Evolutionary conservation across 2,888 invertebrate genomes (phyloP).

Genomic region (Nephrotoma flavescens): DNA sequence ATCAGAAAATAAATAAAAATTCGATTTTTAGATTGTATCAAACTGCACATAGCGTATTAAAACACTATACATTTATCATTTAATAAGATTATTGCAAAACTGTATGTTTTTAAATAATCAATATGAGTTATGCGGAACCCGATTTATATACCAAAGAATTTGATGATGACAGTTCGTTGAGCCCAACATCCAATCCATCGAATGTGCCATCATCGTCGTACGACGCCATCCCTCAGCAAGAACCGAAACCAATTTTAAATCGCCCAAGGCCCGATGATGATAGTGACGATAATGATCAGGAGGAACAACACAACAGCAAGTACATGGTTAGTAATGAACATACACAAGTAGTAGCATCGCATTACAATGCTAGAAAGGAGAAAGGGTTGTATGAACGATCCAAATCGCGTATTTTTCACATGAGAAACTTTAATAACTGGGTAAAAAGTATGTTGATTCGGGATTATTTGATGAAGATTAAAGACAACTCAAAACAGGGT

Average conservation of each 20-base stretch:
- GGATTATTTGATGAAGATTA: constrained; percentile 55
- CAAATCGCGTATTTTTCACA: constrained; percentile 79
- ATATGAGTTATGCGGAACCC: neutral
- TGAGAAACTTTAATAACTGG: constrained; percentile 99
- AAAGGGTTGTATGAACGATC: constrained; percentile 64
- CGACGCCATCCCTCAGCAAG: neutral
- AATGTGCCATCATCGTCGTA: neutral
- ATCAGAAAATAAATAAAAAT: neutral
- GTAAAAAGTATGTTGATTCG: constrained; percentile 91
- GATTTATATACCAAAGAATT: neutral
- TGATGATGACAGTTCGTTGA: neutral
- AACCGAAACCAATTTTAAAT: neutral
- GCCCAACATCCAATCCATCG: neutral
- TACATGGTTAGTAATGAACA: neutral
- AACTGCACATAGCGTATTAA: neutral
- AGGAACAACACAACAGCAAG: neutral
- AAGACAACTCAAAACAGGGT: constrained; percentile 47
- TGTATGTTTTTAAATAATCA: neutral
- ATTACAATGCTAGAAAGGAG: constrained; percentile 84
- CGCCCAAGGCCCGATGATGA: neutral
- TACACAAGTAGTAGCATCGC: constrained; percentile 57
- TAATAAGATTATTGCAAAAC: neutral
- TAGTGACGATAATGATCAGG: neutral
- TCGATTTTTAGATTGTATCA: neutral
- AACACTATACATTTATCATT: neutral